Evolutionary conservation across 2,113 vertebrate species (phyloP).

Genomic region (Triplophysa dalaica): DNA sequence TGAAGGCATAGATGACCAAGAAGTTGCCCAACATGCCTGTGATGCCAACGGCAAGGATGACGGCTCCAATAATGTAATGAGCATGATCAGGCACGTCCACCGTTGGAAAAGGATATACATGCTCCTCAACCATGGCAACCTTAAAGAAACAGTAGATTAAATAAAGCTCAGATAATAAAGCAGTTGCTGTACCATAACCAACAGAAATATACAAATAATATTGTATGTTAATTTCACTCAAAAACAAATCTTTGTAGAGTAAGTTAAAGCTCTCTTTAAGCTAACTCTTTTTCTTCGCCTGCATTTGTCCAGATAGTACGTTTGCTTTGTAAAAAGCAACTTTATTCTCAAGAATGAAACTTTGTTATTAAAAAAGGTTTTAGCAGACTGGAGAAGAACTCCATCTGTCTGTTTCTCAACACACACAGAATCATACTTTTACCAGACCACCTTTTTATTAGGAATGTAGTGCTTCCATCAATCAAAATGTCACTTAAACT

Average conservation of each 20-base stretch:
- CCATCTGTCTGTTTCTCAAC: background rate
- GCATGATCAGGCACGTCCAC: slow-evolving; percentile 87
- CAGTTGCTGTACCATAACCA: background rate
- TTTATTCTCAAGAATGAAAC: background rate
- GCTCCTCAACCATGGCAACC: slow-evolving; percentile 61
- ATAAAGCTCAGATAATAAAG: background rate
- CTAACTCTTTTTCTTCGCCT: too few relatives aligned
- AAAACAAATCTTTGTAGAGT: too few relatives aligned
- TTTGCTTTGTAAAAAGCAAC: background rate
- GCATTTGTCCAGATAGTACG: too few relatives aligned
- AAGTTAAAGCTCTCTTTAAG: too few relatives aligned
- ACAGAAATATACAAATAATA: background rate
- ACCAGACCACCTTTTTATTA: too few relatives aligned
- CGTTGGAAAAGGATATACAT: slow-evolving; percentile 75
- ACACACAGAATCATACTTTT: too few relatives aligned
- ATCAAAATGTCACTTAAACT: too few relatives aligned
- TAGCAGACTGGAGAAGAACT: background rate
- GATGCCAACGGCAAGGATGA: slow-evolving; percentile 87
- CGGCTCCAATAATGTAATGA: slow-evolving; percentile 84
- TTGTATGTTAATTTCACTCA: too few relatives aligned
- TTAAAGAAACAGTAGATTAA: slow-evolving; percentile 44
- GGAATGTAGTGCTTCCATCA: too few relatives aligned
- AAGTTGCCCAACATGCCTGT: slow-evolving; percentile 88
- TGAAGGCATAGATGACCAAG: slow-evolving; percentile 90
- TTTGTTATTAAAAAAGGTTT: background rate